These are phyloP conservation scores for Syrphus vitripennis DNA, from an alignment of 2,888 invertebrate genomes.

Conservation along the genomic window DNA sequence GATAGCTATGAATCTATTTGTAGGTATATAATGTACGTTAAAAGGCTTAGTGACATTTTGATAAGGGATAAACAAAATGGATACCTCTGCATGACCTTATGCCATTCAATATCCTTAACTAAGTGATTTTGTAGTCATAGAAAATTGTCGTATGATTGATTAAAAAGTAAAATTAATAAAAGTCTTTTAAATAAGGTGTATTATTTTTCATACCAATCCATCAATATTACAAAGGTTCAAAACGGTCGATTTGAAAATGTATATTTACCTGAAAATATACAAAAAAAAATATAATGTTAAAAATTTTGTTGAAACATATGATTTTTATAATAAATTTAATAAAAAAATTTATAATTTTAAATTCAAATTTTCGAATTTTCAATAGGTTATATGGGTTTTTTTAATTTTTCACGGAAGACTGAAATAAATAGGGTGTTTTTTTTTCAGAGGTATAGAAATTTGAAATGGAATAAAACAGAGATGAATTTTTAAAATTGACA, in stretches of 20 bases:
- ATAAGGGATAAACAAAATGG: slow-evolving; percentile 6
- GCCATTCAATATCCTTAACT: neutral
- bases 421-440: too few relatives aligned
- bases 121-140: neutral
- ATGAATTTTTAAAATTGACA: too few relatives aligned
- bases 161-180: neutral
- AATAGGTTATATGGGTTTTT: too few relatives aligned
- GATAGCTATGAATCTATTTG: neutral
- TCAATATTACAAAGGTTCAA: too few relatives aligned
- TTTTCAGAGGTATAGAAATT: too few relatives aligned
- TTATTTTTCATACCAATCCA: slow-evolving; percentile 15
- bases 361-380: too few relatives aligned
- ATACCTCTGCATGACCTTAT: neutral
- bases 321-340: too few relatives aligned
- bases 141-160: neutral
- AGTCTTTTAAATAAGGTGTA: neutral
- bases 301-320: neutral
- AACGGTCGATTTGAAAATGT: neutral
- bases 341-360: too few relatives aligned
- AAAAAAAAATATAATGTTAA: neutral
- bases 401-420: too few relatives aligned
- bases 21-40: neutral
- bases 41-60: slow-evolving; percentile 17
- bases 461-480: too few relatives aligned
- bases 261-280: slow-evolving; percentile 50